Conservation (phyloP, 2,113 vertebrate species). For the Malaclemys terrapin region DNA sequence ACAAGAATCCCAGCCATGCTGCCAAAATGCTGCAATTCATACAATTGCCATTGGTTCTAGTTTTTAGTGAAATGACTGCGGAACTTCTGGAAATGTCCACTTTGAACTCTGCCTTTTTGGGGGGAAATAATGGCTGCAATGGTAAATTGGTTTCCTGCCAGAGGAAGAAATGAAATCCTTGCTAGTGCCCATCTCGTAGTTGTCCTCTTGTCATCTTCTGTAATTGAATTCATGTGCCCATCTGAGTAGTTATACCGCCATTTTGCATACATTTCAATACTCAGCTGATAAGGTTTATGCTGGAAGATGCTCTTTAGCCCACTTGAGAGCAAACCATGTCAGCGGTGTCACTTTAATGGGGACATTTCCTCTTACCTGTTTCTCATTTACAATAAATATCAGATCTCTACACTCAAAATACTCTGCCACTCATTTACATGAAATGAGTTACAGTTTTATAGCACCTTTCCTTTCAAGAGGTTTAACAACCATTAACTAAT, state of each 20-base stretch:
- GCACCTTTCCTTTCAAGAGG: not conserved
- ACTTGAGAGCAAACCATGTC: not conserved
- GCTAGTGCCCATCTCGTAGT: slow-evolving; percentile 1
- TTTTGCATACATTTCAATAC: slow-evolving; percentile 33
- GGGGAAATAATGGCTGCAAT: slow-evolving; percentile 6
- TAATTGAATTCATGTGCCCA: not conserved
- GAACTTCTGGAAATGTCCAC: not conserved
- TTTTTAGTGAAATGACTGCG: not conserved
- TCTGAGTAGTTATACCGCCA: slow-evolving; percentile 25
- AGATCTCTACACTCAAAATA: slow-evolving; percentile 21
- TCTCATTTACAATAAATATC: not conserved
- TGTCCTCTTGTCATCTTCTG: slow-evolving; percentile 19
- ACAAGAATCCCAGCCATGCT: not conserved
- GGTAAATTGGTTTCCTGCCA: not conserved
- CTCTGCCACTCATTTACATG: not conserved
- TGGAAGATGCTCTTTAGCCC: slow-evolving; percentile 19
- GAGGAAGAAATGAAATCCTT: not conserved
- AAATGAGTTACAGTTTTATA: not conserved
- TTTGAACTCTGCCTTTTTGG: not conserved
- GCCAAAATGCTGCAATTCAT: slow-evolving; percentile 1
- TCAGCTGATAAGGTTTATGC: slow-evolving; percentile 14
- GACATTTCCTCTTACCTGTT: not conserved
- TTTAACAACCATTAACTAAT: not conserved
- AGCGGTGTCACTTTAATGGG: not conserved
- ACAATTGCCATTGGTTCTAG: not conserved